Base-by-base conservation (phyloP, 2,797 vertebrate genomes). In the Hozukius guyotensis region DNA sequence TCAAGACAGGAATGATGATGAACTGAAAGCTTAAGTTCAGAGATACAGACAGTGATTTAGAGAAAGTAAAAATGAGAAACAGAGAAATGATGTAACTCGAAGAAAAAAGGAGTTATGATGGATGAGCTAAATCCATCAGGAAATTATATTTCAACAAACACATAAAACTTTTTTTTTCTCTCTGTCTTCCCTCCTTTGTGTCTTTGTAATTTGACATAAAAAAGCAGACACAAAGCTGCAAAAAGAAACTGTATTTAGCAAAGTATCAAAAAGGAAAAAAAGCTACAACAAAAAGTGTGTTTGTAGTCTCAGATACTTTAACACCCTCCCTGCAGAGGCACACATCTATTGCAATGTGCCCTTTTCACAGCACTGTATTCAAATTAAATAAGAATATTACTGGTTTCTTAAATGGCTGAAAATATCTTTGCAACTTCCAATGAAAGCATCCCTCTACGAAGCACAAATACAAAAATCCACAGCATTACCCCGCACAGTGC, bases 111-210 rank as follows among this genome's bases (percentile, higher is more conserved):
- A 32, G 10, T 55, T 59, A 32, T 59, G 60, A 84, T 5, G 59
- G 82, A 72, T 79, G 75, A 74, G 32, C 38, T 83, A 46, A 79
- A 89, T 29, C 63, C 68, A 79, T 78, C 68, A 53, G 8, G 14
- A 78, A 77, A 79, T 81, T 24, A 49, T 27, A 32, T 62, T 71
- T 56, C 55, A 77, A 36, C 34, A 9, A 55, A 71, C 6, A 53
- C 9, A 1, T 24, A 42, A 29, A 25, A 55, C 9, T 10, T 8
- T 3, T 5, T 71, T 14, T 64, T n/a, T 29, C 49, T 38, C 38
- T 64, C 8, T 4, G 4, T 55, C n/a, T 31, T 67, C 25, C 4
- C n/a, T 27, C 27, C 5, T 64, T 77, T 78, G 34, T 78, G 38
- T 59, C 42, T 20, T 59, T 42, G 24, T 61, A 29, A 65, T 67